Percentiles rank a stretch among this genome's conserved stretches.
phyloP scores from a whole-genome alignment of 2,113 vertebrate genomes.

The Boulengeromyrus knoepffleri region DNA sequence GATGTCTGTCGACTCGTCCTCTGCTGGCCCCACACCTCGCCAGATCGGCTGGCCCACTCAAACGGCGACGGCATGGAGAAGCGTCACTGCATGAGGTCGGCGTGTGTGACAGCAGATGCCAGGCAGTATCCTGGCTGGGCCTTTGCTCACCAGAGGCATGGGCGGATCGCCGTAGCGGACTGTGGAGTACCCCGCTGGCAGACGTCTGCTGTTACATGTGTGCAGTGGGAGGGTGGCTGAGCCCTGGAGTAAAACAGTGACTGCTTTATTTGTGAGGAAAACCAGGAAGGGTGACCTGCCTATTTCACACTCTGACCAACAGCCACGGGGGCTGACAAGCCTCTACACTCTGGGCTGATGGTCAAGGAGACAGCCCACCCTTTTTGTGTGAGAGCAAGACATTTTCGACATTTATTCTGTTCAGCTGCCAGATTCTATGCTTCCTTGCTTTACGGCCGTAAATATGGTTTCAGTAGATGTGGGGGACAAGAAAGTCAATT shows the following conservation, averaged over 20 bases:
- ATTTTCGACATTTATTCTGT: not conserved
- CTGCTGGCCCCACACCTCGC: not conserved
- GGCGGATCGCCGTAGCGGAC: not conserved
- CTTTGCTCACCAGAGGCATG: conserved; percentile 7
- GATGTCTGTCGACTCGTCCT: not conserved
- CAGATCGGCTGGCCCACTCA: not conserved
- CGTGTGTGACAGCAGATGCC: conserved; percentile 21
- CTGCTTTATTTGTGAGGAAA: conserved; percentile 36
- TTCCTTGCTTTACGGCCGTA: not conserved
- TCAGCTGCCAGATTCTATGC: not conserved
- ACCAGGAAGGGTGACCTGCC: conserved; percentile 19
- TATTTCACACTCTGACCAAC: conserved; percentile 10
- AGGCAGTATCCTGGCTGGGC: conserved; percentile 24
- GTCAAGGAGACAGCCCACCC: not conserved
- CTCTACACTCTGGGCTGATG: not conserved
- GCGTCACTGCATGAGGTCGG: not conserved
- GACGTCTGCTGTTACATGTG: conserved; percentile 28
- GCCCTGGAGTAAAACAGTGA: conserved; percentile 13
- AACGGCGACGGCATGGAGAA: not conserved
- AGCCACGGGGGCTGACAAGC: not conserved
- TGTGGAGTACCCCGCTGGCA: conserved; percentile 24
- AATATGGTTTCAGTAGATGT: conserved; percentile 21
- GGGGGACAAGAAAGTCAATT: not conserved
- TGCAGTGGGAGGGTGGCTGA: not conserved
- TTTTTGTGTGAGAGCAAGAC: not conserved